Evolutionary conservation across 1,140 invertebrate genomes (phyloP), one percentile per base, ranked within the genome.

Genomic region (Eupeodes corollae): DNA sequence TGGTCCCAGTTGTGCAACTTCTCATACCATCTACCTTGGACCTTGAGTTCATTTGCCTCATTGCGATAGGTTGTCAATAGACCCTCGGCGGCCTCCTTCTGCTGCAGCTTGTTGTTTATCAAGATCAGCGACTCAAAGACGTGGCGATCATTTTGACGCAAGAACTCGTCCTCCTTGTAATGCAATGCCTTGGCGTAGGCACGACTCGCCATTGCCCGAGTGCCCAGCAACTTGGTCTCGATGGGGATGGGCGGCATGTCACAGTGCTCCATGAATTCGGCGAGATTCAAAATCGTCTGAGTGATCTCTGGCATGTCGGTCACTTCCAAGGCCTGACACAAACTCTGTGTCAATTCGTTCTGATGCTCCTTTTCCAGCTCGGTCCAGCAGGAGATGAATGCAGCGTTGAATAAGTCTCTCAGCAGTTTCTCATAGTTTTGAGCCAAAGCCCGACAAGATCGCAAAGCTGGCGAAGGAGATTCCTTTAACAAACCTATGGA

Each of bases 211-310:
- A 90, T 90, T 0, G 88, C 88, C 32, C 84, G 72, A 50, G 88
- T 83, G 1, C 86, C 86, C 0, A 90, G 62, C 15, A 98, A 69
- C 42, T 86, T 82, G 0, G 86, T 80, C 48, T 93, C 84, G 16
- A 99, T 75, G 1, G 95, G 93, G 45, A 99, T 70, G 0, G 91
- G 88, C 13, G 95, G 93, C 49, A 91, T 91, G 61, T 99, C 96
- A 64, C 93, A 98, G 63, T 99, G 96, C 58, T 99, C 96, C 91
- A 99, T 98, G 58, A 99, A 99, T 71, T 99, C 96, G 0, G 94
- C 94, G 21, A 99, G 72, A 72, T 99, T 99, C 2, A 99, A 73
- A 48, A 99, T 88, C 0, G 94, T 95, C 61, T 99, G 95, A 0
- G 94, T 98, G 30, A 99, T 86, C 69, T 99, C 97, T 0, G 94